These are phyloP conservation scores for Apis florea DNA, from an alignment of 1,140 invertebrate genomes.

Conservation along the genomic window DNA sequence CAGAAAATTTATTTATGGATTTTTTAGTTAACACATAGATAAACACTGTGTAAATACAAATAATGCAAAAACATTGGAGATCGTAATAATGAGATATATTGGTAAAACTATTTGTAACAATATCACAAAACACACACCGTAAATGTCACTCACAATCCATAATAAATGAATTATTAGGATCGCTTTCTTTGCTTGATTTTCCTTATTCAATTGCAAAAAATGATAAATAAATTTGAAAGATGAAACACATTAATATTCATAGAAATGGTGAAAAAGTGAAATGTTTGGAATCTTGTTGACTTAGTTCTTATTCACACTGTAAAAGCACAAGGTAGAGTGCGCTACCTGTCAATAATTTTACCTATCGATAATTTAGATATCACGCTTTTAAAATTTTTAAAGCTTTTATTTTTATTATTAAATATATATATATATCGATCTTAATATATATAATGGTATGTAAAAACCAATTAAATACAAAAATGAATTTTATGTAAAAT, in stretches of 20 bases:
- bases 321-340: not conserved
- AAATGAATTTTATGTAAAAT: not conserved
- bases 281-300: constrained; percentile 26
- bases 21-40: too few species aligned
- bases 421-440: too few species aligned
- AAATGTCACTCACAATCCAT: not conserved
- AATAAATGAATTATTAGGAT: not conserved
- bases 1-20: not conserved
- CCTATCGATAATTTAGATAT: constrained; percentile 26
- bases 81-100: not conserved
- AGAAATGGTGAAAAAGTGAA: not conserved
- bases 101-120: not conserved
- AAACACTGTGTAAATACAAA: not conserved
- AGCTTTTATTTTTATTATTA: not conserved
- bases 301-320: constrained; percentile 19
- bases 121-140: not conserved
- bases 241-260: not conserved
- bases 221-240: not conserved
- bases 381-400: not conserved
- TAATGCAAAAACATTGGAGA: not conserved
- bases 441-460: not conserved
- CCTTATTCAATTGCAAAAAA: not conserved
- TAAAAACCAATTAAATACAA: not conserved
- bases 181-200: not conserved
- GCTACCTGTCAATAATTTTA: not conserved